phyloP scores from a whole-genome alignment of 2,797 vertebrate genomes.

The Synanceia verrucosa region DNA sequence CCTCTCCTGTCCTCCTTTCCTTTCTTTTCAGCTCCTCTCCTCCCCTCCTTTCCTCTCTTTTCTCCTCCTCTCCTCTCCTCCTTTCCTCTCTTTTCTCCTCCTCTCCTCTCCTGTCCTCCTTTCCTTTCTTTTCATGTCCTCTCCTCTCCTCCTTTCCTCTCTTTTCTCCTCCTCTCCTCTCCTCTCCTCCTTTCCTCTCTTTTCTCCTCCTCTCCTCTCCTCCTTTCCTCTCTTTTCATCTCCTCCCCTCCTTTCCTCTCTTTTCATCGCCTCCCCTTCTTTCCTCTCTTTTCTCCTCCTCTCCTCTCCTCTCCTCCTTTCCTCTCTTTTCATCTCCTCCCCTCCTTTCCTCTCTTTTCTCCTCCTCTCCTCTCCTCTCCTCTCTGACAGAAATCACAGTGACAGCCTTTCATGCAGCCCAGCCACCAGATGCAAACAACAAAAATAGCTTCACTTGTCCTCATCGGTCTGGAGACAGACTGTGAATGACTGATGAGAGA shows the following conservation, averaged over 20 bases:
- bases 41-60: constrained; percentile 15
- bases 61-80: background rate
- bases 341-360: background rate
- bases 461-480: constrained; percentile 11
- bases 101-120: background rate
- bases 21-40: constrained; percentile 16
- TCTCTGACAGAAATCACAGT: constrained; percentile 38
- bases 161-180: constrained; percentile 11
- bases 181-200: background rate
- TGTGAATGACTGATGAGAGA: constrained; percentile 14
- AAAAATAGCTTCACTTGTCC: constrained; percentile 55
- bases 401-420: constrained; percentile 41
- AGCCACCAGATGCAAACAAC: constrained; percentile 45
- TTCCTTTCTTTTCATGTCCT: too few relatives aligned
- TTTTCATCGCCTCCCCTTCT: constrained; percentile 9
- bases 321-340: constrained; percentile 11
- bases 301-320: constrained; percentile 14
- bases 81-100: background rate
- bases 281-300: background rate
- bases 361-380: background rate
- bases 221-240: constrained; percentile 18
- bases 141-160: constrained; percentile 18
- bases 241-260: constrained; percentile 10
- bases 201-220: background rate
- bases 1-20: background rate